Percentiles rank a stretch among this genome's conserved stretches.
These are phyloP conservation scores for Cosmopolites sordidus DNA, from an alignment of 2,888 invertebrate genomes.

Conservation along the genomic window DNA sequence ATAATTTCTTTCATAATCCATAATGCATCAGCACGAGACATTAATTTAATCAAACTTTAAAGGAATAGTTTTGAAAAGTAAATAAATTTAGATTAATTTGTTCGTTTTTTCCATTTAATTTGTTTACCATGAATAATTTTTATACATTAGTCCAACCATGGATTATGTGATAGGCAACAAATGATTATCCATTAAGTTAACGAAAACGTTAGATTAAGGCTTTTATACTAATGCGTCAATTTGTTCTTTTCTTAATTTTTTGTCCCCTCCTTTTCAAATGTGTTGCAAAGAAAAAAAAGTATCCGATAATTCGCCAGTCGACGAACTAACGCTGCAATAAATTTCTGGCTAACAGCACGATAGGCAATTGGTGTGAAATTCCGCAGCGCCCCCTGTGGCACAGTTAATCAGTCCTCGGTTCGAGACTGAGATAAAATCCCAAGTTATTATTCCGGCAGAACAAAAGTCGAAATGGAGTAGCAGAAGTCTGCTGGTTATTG, in stretches of 20 bases:
- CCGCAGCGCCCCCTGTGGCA: slow-evolving; percentile 41
- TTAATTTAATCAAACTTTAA: too few relatives aligned
- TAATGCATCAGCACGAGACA: too few relatives aligned
- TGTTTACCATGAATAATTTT: too few relatives aligned
- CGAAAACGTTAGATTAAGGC: slow-evolving; percentile 30
- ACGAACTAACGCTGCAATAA: slow-evolving; percentile 40
- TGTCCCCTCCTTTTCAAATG: too few relatives aligned
- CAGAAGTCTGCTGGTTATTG: slow-evolving; percentile 39
- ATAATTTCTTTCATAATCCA: too few relatives aligned
- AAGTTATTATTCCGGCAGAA: slow-evolving; percentile 45
- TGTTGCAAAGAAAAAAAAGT: slow-evolving; percentile 30
- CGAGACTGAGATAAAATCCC: slow-evolving; percentile 45
- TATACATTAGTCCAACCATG: too few relatives aligned
- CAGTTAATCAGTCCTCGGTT: slow-evolving; percentile 48
- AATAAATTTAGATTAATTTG: too few relatives aligned
- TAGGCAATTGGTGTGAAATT: slow-evolving; percentile 48
- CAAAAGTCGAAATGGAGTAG: slow-evolving; percentile 40
- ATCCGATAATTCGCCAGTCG: slow-evolving; percentile 42
- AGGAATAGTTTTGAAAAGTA: too few relatives aligned
- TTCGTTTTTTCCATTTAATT: too few relatives aligned
- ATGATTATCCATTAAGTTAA: slow-evolving; percentile 20
- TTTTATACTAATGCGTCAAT: slow-evolving; percentile 40
- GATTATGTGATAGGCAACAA: slow-evolving; percentile 15
- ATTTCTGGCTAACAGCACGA: slow-evolving; percentile 44
- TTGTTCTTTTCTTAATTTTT: slow-evolving; percentile 34